Evolutionary conservation across 2,888 invertebrate genomes (phyloP).

Genomic region (Drosophila diplacantha): DNA sequence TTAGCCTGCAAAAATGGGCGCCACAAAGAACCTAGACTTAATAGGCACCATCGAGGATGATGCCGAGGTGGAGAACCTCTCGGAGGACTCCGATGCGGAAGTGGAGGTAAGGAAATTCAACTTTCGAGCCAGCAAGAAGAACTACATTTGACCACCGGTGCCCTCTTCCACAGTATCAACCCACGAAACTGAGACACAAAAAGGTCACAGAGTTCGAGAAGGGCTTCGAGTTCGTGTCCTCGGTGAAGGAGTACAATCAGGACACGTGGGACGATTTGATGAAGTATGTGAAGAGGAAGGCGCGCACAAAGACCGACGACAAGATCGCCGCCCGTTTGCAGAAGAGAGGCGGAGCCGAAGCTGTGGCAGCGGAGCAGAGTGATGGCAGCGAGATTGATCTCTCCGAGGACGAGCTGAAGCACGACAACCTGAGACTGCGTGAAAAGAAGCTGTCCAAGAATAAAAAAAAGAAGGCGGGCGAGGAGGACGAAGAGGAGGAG

Average conservation of each 20-base stretch:
- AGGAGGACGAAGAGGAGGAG: conserved; percentile 79
- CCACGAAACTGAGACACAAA: conserved; percentile 86
- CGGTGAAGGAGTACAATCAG: conserved; percentile 87
- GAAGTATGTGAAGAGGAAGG: conserved; percentile 88
- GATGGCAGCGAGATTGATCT: conserved; percentile 80
- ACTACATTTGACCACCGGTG: conserved; percentile 54
- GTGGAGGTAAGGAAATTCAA: conserved; percentile 81
- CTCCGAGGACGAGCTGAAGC: conserved; percentile 88
- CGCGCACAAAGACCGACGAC: conserved; percentile 89
- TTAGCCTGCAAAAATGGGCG: conserved; percentile 55
- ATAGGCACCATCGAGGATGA: conserved; percentile 91
- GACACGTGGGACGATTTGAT: conserved; percentile 89
- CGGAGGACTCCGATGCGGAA: conserved; percentile 89
- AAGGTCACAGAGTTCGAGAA: conserved; percentile 87
- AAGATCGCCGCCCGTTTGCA: conserved; percentile 84
- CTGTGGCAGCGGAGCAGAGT: conserved; percentile 79
- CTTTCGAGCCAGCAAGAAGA: neutral
- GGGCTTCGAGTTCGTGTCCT: conserved; percentile 89
- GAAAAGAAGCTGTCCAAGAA: conserved; percentile 81
- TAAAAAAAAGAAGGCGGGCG: conserved; percentile 78
- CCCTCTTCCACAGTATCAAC: conserved; percentile 83
- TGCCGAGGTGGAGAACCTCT: conserved; percentile 87
- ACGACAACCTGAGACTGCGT: conserved; percentile 84
- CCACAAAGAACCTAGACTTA: conserved; percentile 79
- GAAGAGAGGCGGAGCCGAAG: conserved; percentile 79